Evolutionary conservation across 2,888 invertebrate species (phyloP).

Genomic region (Stictocephala bisonia): DNA sequence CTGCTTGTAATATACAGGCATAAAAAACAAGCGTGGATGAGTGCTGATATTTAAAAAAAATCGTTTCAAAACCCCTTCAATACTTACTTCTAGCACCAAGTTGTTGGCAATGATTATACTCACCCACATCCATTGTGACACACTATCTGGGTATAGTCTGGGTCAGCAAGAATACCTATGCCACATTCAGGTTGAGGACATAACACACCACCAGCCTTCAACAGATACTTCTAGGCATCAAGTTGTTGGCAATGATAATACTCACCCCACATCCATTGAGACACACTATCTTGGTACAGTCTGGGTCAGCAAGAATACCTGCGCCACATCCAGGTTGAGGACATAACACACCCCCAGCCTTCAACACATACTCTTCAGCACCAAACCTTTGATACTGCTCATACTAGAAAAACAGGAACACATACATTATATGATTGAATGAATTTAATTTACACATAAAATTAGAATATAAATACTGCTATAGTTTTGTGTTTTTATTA

Average conservation of each 20-base stretch:
- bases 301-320: conserved; percentile 78
- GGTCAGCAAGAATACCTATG: conserved; percentile 79
- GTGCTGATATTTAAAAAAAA: too few relatives aligned
- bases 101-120: too few relatives aligned
- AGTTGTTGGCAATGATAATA: conserved; percentile 49
- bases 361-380: conserved; percentile 82
- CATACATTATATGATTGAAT: too few relatives aligned
- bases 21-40: too few relatives aligned
- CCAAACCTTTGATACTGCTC: conserved; percentile 84
- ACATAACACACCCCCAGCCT: conserved; percentile 83
- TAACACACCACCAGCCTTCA: conserved; percentile 81
- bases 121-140: conserved; percentile 79
- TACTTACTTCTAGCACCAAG: too few relatives aligned
- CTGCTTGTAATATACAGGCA: too few relatives aligned
- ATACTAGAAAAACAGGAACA: conserved; percentile 71
- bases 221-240: conserved; percentile 79
- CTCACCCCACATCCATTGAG: conserved; percentile 79
- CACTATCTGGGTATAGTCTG: conserved; percentile 75
- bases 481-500: too few relatives aligned
- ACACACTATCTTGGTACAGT: conserved; percentile 77
- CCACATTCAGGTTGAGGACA: conserved; percentile 89
- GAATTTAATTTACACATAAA: too few relatives aligned
- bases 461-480: too few relatives aligned
- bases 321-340: conserved; percentile 88
- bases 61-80: too few relatives aligned